phyloP scores from a whole-genome alignment of 2,888 invertebrate genomes.

The Pristionchus maxplancki region DNA sequence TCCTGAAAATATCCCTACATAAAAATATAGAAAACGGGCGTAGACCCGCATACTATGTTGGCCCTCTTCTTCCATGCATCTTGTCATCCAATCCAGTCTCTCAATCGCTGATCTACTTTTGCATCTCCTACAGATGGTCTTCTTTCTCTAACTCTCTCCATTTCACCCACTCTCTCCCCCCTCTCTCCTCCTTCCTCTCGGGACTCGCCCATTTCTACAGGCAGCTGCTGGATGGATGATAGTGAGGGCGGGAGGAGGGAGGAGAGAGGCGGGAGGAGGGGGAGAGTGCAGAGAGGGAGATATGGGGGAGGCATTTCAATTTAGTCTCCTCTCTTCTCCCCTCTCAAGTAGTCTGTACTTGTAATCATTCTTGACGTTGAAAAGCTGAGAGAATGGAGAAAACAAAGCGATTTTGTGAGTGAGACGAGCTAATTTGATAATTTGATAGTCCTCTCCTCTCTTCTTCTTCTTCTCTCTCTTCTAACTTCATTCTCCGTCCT shows the following conservation, averaged over 20 bases:
- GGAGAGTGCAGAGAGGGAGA: not conserved
- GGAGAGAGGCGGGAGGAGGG: not conserved
- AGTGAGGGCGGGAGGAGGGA: not conserved
- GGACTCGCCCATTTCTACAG: constrained; percentile 17
- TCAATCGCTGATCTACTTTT: constrained; percentile 32
- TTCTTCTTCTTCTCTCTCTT: not conserved
- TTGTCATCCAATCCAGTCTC: not conserved
- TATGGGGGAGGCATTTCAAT: not conserved
- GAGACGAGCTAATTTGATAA: constrained; percentile 41
- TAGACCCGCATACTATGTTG: not conserved
- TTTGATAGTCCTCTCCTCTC: constrained; percentile 11
- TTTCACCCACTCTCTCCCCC: not conserved
- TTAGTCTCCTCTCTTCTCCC: not conserved
- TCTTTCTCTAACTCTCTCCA: constrained; percentile 20
- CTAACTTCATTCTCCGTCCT: constrained; percentile 34
- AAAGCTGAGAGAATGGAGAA: constrained; percentile 6
- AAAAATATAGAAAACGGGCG: too few species aligned
- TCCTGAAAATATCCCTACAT: too few species aligned
- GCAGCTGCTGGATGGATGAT: constrained; percentile 21
- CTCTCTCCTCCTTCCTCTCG: not conserved
- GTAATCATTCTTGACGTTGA: constrained; percentile 6
- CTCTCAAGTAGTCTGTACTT: constrained; percentile 9
- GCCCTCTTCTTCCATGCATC: not conserved
- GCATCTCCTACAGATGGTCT: not conserved
- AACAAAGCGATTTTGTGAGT: constrained; percentile 32